Evolutionary conservation across 2,113 vertebrate species (phyloP).

Genomic region (Egretta garzetta): DNA sequence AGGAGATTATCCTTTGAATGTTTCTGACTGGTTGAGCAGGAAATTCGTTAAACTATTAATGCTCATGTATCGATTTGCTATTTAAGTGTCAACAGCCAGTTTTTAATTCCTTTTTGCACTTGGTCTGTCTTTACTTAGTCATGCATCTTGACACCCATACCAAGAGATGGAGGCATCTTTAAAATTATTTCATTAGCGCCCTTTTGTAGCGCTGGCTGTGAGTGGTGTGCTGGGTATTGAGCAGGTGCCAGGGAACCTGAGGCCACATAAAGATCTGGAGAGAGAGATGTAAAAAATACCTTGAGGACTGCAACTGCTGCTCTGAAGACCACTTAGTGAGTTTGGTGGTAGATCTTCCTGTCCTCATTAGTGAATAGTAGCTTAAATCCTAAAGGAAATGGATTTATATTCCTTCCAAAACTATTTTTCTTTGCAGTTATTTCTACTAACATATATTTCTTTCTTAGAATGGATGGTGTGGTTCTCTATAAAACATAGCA

Average conservation of each 20-base stretch:
- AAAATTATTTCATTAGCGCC: background rate
- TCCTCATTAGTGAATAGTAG: background rate
- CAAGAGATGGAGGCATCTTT: background rate
- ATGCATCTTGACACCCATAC: background rate
- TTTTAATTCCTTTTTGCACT: background rate
- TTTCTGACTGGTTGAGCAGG: background rate
- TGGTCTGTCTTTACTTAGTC: background rate
- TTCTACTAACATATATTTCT: background rate
- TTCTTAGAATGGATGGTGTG: background rate
- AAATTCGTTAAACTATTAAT: background rate
- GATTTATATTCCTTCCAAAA: background rate
- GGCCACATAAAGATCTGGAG: background rate
- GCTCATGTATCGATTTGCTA: background rate
- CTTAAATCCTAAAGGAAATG: background rate
- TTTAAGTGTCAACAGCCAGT: background rate
- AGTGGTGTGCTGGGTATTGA: background rate
- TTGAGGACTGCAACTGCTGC: background rate
- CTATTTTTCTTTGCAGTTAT: background rate
- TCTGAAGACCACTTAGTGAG: background rate
- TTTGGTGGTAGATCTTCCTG: background rate
- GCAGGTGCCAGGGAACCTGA: background rate
- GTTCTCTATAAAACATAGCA: background rate
- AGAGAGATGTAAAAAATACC: background rate
- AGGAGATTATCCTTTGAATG: background rate
- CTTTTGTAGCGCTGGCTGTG: background rate